Evolutionary conservation across 2,888 invertebrate species (phyloP).

Genomic region (Calliphora vomitoria): DNA sequence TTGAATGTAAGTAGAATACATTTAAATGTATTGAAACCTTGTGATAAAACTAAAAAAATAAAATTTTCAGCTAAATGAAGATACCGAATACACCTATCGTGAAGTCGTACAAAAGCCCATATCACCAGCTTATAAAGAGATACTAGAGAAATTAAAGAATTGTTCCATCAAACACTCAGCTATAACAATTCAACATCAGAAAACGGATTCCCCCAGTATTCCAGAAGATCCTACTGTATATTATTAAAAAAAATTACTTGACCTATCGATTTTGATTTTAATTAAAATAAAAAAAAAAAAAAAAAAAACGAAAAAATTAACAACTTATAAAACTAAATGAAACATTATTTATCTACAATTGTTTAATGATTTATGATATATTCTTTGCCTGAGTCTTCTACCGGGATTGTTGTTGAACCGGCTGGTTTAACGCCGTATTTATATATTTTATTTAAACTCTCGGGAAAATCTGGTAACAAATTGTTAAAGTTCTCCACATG

Average conservation of each 20-base stretch:
- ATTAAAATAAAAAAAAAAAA: constrained; percentile 31
- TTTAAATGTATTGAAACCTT: neutral
- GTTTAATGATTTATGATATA: constrained; percentile 49
- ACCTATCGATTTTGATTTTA: constrained; percentile 16
- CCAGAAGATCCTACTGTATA: constrained; percentile 16
- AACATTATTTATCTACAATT: neutral
- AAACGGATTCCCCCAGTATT: constrained; percentile 16
- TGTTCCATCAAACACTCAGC: constrained; percentile 84
- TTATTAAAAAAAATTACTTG: constrained; percentile 32
- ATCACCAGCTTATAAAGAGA: constrained; percentile 90
- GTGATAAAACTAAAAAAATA: neutral
- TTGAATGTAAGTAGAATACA: constrained; percentile 86
- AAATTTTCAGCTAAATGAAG: constrained; percentile 85
- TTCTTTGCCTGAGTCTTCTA: constrained; percentile 16
- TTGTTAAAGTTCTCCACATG: constrained; percentile 83
- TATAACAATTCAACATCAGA: constrained; percentile 79
- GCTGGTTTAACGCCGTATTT: constrained; percentile 81
- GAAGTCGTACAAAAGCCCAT: constrained; percentile 91
- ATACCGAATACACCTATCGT: constrained; percentile 87
- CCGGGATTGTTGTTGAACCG: neutral
- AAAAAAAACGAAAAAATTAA: constrained; percentile 12
- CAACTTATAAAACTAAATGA: constrained; percentile 27
- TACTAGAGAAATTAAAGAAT: constrained; percentile 86
- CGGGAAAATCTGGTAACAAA: constrained; percentile 83
- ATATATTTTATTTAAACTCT: constrained; percentile 81